Evolutionary conservation across 1,140 invertebrate species (phyloP).

Genomic region (Coelopa frigida): DNA sequence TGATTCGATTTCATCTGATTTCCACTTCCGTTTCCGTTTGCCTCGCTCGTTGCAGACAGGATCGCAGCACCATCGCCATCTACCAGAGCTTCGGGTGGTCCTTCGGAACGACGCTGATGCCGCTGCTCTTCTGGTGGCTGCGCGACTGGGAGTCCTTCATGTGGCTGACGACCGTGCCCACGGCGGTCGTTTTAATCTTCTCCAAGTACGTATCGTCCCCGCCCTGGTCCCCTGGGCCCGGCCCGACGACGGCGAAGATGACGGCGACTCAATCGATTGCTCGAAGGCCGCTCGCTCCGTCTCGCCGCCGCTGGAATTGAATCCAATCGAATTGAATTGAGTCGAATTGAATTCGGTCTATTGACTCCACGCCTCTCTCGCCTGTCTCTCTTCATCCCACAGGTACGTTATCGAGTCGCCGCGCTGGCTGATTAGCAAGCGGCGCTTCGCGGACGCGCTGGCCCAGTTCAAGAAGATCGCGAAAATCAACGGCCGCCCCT

Average conservation of each 20-base stretch:
- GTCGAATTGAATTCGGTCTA: conserved; percentile 14
- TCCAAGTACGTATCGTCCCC: conserved; percentile 45
- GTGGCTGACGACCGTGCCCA: conserved; percentile 45
- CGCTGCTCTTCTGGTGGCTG: conserved; percentile 52
- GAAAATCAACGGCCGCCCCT: conserved; percentile 52
- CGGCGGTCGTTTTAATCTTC: conserved; percentile 43
- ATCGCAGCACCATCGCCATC: conserved; percentile 45
- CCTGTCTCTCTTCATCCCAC: conserved; percentile 1
- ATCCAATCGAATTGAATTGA: conserved; percentile 13
- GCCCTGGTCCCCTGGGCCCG: not conserved
- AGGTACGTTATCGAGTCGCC: conserved; percentile 56
- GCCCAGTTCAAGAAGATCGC: conserved; percentile 52
- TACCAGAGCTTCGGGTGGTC: conserved; percentile 48
- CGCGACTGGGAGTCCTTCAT: conserved; percentile 52
- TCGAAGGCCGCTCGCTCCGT: no score
- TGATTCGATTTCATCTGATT: conserved; percentile 1
- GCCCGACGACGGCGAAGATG: not conserved
- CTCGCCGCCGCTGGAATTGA: not conserved
- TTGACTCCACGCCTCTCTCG: conserved; percentile 12
- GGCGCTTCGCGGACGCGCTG: conserved; percentile 51
- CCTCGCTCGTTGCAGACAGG: conserved; percentile 25
- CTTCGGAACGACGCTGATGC: conserved; percentile 49
- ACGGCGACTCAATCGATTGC: no score
- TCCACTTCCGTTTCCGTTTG: conserved; percentile 5
- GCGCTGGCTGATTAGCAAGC: conserved; percentile 58